phyloP scores from a whole-genome alignment of 2,888 invertebrate species.

The Diarsia brunnea region DNA sequence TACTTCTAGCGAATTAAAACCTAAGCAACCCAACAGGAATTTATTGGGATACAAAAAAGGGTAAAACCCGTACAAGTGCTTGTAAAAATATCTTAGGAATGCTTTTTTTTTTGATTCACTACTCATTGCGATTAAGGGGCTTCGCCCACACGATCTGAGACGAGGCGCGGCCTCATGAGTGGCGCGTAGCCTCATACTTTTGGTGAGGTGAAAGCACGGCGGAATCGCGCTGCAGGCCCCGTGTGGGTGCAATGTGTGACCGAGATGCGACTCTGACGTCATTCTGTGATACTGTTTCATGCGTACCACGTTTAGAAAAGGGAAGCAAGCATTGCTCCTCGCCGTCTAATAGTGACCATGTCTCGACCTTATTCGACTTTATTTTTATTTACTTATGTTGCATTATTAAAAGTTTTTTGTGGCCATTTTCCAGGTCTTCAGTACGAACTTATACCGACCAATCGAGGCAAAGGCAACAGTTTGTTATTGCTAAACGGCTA shows the following conservation, averaged over 20 bases:
- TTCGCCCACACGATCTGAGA: not conserved
- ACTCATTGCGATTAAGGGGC: not conserved
- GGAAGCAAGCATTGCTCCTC: not conserved
- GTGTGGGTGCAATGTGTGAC: not conserved
- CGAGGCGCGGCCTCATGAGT: not conserved
- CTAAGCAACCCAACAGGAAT: too few species aligned
- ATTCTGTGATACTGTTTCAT: not conserved
- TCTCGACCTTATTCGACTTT: too few species aligned
- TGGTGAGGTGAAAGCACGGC: not conserved
- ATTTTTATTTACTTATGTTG: not conserved
- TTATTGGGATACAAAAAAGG: too few species aligned
- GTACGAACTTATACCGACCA: conserved; percentile 48
- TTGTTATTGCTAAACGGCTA: conserved; percentile 59
- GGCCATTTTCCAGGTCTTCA: not conserved
- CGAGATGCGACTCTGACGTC: not conserved
- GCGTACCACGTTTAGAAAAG: not conserved
- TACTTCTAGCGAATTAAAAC: too few species aligned
- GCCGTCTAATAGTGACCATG: too few species aligned
- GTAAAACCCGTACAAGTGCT: too few species aligned
- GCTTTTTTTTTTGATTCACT: too few species aligned
- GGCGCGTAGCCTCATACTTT: not conserved
- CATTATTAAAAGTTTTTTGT: not conserved
- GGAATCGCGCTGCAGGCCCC: not conserved
- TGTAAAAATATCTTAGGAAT: too few species aligned
- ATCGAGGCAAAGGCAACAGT: conserved; percentile 42